Percentiles rank a stretch among this genome's conserved stretches.
Conservation (phyloP, 2,797 vertebrate genomes). For the Pipistrellus pygmaeus region DNA sequence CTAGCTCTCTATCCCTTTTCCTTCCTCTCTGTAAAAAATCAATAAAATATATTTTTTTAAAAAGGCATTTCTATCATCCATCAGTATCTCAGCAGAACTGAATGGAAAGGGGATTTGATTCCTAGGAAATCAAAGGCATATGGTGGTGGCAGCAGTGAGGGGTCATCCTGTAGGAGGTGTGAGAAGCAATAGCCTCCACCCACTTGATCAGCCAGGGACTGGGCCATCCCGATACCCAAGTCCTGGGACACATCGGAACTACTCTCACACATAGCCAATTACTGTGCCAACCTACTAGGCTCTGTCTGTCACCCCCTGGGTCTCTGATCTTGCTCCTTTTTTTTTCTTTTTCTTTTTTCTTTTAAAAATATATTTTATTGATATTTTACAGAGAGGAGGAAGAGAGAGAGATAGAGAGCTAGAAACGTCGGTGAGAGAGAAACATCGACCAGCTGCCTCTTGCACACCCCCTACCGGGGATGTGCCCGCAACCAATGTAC, state of each 20-base stretch:
- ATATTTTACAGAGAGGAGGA: too few species aligned
- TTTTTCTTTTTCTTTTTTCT: neutral
- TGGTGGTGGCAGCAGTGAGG: neutral
- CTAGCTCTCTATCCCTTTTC: too few species aligned
- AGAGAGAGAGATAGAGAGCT: too few species aligned
- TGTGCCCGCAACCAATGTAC: too few species aligned
- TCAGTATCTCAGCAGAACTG: neutral
- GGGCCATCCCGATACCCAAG: fast-evolving
- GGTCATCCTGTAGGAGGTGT: neutral
- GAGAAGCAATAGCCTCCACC: neutral
- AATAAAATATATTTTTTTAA: neutral
- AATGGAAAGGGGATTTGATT: neutral
- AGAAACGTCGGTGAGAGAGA: too few species aligned
- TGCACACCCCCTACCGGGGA: too few species aligned
- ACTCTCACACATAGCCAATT: fast-evolving
- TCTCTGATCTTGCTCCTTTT: neutral
- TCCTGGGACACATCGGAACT: neutral
- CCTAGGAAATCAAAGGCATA: neutral
- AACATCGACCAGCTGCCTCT: too few species aligned
- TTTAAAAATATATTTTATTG: neutral
- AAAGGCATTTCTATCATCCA: neutral
- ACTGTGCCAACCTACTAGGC: neutral
- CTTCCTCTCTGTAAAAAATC: too few species aligned
- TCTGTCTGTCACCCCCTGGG: neutral
- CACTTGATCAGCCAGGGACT: too few species aligned